Conservation (phyloP, 2,888 invertebrate species). For the Drosophila meridionalis region DNA sequence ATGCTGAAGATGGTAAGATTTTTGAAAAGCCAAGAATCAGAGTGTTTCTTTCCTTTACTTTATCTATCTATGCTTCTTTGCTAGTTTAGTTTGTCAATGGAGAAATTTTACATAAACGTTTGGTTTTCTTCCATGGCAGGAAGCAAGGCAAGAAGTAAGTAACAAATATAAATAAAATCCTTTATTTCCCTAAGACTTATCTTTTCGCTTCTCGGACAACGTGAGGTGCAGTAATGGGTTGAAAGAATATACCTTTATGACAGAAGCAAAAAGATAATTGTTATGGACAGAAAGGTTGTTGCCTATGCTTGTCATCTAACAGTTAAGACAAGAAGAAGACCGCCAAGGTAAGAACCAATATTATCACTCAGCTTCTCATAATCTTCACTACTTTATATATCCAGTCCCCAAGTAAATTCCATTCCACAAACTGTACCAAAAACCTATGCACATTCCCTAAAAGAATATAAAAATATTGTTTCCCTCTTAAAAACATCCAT, state of each 20-base stretch:
- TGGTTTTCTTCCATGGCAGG: no score
- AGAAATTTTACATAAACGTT: rapidly evolving
- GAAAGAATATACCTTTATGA: neutral
- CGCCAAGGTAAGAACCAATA: neutral
- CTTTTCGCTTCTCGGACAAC: neutral
- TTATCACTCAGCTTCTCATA: neutral
- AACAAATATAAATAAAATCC: neutral
- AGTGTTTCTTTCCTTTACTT: no score
- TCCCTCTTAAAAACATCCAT: neutral
- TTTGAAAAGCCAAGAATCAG: neutral
- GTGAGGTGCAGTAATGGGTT: no score
- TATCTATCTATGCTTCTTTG: neutral
- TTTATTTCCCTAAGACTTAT: neutral
- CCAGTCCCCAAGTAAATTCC: neutral
- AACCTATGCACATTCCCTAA: neutral
- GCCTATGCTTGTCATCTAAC: no score
- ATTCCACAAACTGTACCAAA: neutral
- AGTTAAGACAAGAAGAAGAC: no score
- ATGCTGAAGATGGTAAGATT: neutral
- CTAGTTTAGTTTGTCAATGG: neutral
- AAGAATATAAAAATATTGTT: neutral
- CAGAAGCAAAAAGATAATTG: neutral
- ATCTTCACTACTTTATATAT: neutral
- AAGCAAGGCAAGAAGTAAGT: neutral
- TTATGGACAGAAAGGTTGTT: no score